Evolutionary conservation across 2,888 invertebrate species (phyloP).

Genomic region (Drosophila subsilvestris): DNA sequence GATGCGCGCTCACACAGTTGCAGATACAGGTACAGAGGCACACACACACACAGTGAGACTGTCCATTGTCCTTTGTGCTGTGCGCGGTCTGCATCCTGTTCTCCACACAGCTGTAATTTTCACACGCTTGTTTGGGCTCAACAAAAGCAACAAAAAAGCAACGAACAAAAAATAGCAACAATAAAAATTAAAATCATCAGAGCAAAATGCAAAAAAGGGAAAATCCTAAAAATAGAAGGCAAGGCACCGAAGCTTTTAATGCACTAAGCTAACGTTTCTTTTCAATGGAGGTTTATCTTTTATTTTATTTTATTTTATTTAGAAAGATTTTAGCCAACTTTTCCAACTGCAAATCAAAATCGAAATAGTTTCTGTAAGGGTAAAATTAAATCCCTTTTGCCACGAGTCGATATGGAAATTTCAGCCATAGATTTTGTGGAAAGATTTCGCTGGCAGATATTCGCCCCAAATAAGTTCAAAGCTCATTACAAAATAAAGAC

Average conservation of each 20-base stretch:
- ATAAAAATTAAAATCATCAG: background rate
- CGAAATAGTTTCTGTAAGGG: no score
- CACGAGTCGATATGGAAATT: no score
- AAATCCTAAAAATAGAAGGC: background rate
- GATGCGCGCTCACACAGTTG: background rate
- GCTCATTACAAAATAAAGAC: no score
- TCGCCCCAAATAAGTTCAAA: no score
- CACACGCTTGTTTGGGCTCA: constrained; percentile 74
- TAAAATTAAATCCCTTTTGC: no score
- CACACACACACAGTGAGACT: background rate
- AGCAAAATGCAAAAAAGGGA: background rate
- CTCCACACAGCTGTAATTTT: constrained; percentile 68
- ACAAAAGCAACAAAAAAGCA: constrained; percentile 32
- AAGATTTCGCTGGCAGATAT: no score
- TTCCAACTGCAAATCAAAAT: no score
- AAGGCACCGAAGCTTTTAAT: background rate
- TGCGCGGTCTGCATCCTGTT: constrained; percentile 42
- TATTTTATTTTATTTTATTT: no score
- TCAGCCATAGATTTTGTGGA: no score
- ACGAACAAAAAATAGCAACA: background rate
- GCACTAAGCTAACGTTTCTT: background rate
- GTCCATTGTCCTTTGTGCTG: background rate
- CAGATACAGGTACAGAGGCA: background rate
- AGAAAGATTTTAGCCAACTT: no score
- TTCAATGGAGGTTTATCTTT: no score